Conservation (phyloP, 2,888 invertebrate genomes). For the Norana najaformis region DNA sequence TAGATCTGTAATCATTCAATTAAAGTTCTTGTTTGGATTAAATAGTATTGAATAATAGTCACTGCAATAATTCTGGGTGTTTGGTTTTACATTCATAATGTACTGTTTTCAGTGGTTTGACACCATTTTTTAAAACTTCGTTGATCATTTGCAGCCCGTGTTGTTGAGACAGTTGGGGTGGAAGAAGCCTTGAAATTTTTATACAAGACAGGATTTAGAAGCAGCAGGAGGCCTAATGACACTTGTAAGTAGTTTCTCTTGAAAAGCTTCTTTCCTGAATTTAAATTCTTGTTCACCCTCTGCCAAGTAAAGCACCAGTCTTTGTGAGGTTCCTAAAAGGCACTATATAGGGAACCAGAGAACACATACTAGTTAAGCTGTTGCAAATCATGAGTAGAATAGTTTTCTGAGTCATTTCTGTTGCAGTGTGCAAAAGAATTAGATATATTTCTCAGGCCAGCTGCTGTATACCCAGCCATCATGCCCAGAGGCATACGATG, state of each 20-base stretch:
- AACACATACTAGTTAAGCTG: neutral
- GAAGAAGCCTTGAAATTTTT: slow-evolving; percentile 76
- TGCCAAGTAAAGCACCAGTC: too few species aligned
- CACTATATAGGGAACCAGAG: too few species aligned
- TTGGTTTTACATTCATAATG: neutral
- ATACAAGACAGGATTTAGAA: slow-evolving; percentile 79
- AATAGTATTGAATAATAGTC: too few species aligned
- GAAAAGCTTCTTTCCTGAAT: neutral
- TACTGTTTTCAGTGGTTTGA: neutral
- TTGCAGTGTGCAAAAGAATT: too few species aligned
- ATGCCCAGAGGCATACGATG: too few species aligned
- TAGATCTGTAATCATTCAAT: neutral
- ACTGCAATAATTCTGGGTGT: neutral
- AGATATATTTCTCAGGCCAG: too few species aligned
- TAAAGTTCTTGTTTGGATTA: neutral
- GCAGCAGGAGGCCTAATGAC: slow-evolving; percentile 83
- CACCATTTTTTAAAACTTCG: neutral
- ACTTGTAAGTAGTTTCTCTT: slow-evolving; percentile 68
- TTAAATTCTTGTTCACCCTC: too few species aligned
- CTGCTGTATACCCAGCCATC: too few species aligned
- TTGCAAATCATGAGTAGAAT: neutral
- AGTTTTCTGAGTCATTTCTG: too few species aligned
- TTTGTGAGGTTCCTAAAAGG: neutral
- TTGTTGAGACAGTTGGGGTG: slow-evolving; percentile 75
- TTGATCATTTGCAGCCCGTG: slow-evolving; percentile 59